Conservation (phyloP, 2,113 vertebrate genomes). For the Ophiodon elongatus region DNA sequence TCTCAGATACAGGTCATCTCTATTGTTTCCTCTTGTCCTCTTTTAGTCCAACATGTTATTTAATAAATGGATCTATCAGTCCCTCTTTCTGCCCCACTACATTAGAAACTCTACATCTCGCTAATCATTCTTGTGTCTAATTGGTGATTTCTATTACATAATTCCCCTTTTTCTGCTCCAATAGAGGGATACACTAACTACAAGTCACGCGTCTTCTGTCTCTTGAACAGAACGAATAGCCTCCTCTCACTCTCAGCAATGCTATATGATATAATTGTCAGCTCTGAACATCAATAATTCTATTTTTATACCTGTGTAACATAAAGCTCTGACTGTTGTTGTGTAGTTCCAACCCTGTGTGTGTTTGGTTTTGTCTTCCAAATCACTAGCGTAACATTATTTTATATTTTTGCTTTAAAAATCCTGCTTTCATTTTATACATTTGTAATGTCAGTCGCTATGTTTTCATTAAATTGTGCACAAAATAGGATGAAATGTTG, state of each 20-base stretch:
- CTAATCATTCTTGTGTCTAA: neutral
- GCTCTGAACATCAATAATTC: constrained; percentile 1
- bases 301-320: constrained; percentile 12
- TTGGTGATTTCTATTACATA: neutral
- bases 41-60: neutral
- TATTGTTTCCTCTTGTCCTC: neutral
- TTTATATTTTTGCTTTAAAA: neutral
- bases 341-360: neutral
- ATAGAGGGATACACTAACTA: neutral
- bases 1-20: neutral
- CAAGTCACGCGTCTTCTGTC: neutral
- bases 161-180: neutral
- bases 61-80: neutral
- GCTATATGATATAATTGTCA: constrained; percentile 9
- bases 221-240: neutral
- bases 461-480: neutral
- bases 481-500: neutral
- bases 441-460: neutral
- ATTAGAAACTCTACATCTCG: neutral
- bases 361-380: neutral
- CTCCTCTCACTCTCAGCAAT: neutral
- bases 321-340: neutral
- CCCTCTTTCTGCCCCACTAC: neutral
- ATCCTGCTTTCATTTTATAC: neutral
- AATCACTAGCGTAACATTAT: neutral